Conservation (phyloP, 1,140 invertebrate species). For the Trichomalopsis sarcophagae region DNA sequence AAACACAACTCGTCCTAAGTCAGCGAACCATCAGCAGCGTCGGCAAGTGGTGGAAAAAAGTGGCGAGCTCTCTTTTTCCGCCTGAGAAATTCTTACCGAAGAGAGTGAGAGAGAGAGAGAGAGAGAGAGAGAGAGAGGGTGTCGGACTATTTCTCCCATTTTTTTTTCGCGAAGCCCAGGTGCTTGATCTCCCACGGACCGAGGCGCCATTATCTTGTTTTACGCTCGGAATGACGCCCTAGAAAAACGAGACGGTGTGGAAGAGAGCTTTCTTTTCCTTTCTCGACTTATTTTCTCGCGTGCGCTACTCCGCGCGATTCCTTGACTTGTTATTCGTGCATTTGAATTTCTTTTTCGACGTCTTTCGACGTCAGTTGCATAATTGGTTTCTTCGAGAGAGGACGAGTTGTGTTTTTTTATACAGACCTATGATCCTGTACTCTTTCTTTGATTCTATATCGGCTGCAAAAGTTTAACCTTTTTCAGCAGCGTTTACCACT, state of each 20-base stretch:
- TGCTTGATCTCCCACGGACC: constrained; percentile 57
- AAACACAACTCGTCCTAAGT: neutral
- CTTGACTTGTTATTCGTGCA: constrained; percentile 32
- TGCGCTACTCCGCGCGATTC: neutral
- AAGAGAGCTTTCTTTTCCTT: constrained; percentile 41
- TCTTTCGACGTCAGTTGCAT: neutral
- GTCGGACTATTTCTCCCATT: constrained; percentile 3
- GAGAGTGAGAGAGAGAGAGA: neutral
- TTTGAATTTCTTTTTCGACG: constrained; percentile 36
- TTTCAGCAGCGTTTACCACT: neutral
- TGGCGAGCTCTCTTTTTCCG: neutral
- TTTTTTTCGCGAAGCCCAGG: constrained; percentile 52
- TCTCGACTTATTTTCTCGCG: neutral
- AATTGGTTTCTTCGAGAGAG: neutral
- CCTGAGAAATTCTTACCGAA: neutral
- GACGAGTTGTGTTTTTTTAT: neutral
- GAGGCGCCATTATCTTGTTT: constrained; percentile 74
- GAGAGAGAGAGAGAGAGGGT: neutral
- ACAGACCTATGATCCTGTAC: too few relatives aligned
- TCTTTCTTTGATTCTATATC: too few relatives aligned
- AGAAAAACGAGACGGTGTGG: constrained; percentile 69
- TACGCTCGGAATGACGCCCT: constrained; percentile 72
- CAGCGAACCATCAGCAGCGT: neutral
- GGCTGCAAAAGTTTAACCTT: too few relatives aligned
- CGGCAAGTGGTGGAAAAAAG: too few relatives aligned